Evolutionary conservation across 2,113 vertebrate species (phyloP).

Genomic region (Notarius lentiginosus): DNA sequence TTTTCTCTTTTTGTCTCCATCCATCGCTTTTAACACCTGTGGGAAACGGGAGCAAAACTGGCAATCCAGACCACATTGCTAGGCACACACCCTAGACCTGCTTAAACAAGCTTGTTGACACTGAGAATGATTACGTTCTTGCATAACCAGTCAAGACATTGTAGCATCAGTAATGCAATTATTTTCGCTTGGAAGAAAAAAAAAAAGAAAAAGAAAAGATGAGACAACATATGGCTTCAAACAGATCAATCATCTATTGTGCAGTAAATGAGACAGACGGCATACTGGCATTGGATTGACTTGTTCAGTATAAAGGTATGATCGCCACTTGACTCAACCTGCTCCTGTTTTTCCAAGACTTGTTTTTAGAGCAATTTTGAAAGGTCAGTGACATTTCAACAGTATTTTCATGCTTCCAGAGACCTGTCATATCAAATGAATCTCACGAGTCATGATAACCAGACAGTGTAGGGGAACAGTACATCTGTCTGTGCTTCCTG

Average conservation of each 20-base stretch:
- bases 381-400: conserved; percentile 27
- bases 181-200: neutral
- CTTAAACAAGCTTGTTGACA: conserved; percentile 27
- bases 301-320: neutral
- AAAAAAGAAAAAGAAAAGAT: neutral
- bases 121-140: conserved; percentile 1
- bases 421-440: neutral
- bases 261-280: neutral
- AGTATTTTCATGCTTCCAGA: conserved; percentile 23
- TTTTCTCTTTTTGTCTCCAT: conserved; percentile 12
- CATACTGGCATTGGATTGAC: neutral
- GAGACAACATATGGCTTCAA: neutral
- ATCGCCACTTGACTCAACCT: neutral
- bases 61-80: neutral
- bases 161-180: neutral
- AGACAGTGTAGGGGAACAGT: conserved; percentile 22
- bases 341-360: conserved; percentile 23
- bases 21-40: conserved; percentile 5
- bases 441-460: conserved; percentile 12
- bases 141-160: neutral
- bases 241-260: neutral
- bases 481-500: conserved; percentile 18
- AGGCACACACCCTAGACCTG: conserved; percentile 28
- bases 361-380: conserved; percentile 33
- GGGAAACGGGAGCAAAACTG: conserved; percentile 16